Evolutionary conservation across 2,113 vertebrate genomes (phyloP).

Genomic region (cat (Felis catus)): F.catus_Fca126_mat1.0 CM031421.1:32353501-32354000

Average conservation of each 20-base stretch:
- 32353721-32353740: background rate
- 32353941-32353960: too few relatives aligned
- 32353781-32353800: background rate
- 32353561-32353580: background rate
- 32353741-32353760: background rate
- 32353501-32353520: slow-evolving; percentile 81
- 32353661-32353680: too few relatives aligned
- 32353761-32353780: background rate
- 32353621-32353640: fast-evolving
- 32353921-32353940: too few relatives aligned
- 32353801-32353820: too few relatives aligned
- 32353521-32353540: slow-evolving; percentile 85
- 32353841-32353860: too few relatives aligned
- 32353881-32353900: too few relatives aligned
- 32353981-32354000: too few relatives aligned
- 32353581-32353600: background rate
- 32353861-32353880: too few relatives aligned
- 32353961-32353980: too few relatives aligned
- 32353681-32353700: background rate
- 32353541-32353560: slow-evolving; percentile 86
- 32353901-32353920: too few relatives aligned
- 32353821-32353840: too few relatives aligned
- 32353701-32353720: background rate
- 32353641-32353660: background rate
- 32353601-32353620: background rate